These are phyloP conservation scores for Orthosia incerta DNA, from an alignment of 2,888 invertebrate species.

Conservation along the genomic window DNA sequence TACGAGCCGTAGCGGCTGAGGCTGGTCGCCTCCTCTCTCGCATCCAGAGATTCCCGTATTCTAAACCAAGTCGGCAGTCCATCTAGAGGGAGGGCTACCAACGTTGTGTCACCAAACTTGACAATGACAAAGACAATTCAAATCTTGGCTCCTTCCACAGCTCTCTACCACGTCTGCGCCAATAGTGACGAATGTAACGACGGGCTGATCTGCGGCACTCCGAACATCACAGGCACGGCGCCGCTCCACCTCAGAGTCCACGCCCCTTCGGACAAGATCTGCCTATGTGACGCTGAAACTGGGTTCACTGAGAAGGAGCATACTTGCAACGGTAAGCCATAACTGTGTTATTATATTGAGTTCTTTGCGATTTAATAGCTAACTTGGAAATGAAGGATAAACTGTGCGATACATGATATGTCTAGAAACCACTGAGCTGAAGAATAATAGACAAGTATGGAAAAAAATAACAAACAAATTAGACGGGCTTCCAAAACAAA, in stretches of 20 bases:
- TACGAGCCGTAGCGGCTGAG: no score
- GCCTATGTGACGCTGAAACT: constrained; percentile 91
- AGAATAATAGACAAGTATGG: no score
- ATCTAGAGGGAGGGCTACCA: no score
- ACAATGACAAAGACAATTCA: not conserved
- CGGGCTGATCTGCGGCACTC: constrained; percentile 91
- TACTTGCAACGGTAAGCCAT: constrained; percentile 91
- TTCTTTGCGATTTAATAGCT: no score
- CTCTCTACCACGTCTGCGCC: constrained; percentile 91
- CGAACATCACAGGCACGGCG: constrained; percentile 89
- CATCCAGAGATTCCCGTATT: no score
- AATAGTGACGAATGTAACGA: constrained; percentile 92
- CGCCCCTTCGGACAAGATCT: constrained; percentile 87
- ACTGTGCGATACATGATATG: no score
- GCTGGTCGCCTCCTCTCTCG: no score
- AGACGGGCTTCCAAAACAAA: no score
- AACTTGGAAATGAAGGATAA: no score
- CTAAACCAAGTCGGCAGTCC: no score
- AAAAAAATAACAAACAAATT: no score
- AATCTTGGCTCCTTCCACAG: constrained; percentile 74
- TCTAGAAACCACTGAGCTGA: no score
- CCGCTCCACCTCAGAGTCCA: constrained; percentile 84
- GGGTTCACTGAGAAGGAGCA: constrained; percentile 92
- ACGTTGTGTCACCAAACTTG: not conserved
- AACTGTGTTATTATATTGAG: not conserved